These are phyloP conservation scores for Choristoneura fumiferana DNA, from an alignment of 1,140 invertebrate species.

Conservation along the genomic window DNA sequence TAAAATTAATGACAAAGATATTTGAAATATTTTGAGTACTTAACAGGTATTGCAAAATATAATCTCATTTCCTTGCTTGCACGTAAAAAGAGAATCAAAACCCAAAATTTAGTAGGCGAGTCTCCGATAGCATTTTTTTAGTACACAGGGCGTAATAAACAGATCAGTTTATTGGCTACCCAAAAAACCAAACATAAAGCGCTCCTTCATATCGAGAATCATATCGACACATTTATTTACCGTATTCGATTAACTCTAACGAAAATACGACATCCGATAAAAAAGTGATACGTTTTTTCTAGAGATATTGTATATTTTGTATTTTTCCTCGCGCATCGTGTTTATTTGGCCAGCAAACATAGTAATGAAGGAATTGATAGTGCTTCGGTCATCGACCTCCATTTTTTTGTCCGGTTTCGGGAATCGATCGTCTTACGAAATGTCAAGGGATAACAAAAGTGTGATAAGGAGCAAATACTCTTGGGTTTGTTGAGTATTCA, in stretches of 20 bases:
- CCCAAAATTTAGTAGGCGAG: too few relatives aligned
- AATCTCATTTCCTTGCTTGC: too few relatives aligned
- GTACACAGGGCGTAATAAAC: neutral
- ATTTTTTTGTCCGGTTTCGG: conserved; percentile 27
- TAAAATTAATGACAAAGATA: too few relatives aligned
- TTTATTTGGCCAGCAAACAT: conserved; percentile 58
- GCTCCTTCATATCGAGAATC: conserved; percentile 57
- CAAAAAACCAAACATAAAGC: conserved; percentile 39
- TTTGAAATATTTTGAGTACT: too few relatives aligned
- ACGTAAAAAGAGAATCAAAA: too few relatives aligned
- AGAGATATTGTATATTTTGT: conserved; percentile 49
- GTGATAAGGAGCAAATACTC: conserved; percentile 8
- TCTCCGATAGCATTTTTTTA: too few relatives aligned
- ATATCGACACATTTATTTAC: conserved; percentile 51
- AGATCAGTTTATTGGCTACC: neutral
- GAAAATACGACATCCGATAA: conserved; percentile 62
- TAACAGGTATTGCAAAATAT: too few relatives aligned
- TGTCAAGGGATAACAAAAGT: neutral
- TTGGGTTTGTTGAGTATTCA: neutral
- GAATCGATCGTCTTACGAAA: conserved; percentile 17
- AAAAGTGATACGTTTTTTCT: conserved; percentile 58
- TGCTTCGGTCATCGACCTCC: conserved; percentile 52
- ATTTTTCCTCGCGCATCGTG: conserved; percentile 58
- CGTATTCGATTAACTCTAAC: conserved; percentile 56
- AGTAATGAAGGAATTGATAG: conserved; percentile 73